phyloP scores from a whole-genome alignment of 2,888 invertebrate species.

The Atethmia centrago region DNA sequence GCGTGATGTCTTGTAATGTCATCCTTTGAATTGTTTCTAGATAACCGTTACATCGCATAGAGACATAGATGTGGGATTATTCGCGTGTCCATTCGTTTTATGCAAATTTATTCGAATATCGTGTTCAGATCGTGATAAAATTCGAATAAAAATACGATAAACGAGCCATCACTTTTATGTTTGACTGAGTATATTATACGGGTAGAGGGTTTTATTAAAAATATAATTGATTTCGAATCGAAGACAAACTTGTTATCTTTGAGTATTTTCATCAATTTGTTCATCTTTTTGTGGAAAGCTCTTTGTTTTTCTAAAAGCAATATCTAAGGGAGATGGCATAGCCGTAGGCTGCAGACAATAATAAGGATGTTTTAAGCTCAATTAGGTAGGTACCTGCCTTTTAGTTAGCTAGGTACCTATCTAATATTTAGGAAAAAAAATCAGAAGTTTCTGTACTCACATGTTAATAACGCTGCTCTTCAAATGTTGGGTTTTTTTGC shows the following conservation, averaged over 20 bases:
- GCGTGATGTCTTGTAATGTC: constrained; percentile 3
- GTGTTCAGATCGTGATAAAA: constrained; percentile 56
- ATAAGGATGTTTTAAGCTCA: constrained; percentile 19
- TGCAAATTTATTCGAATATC: constrained; percentile 62
- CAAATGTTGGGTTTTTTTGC: constrained; percentile 21
- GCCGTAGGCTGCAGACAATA: constrained; percentile 6
- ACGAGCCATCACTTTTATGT: constrained; percentile 52
- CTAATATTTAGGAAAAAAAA: constrained; percentile 7
- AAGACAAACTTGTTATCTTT: constrained; percentile 12
- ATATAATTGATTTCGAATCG: constrained; percentile 37
- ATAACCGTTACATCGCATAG: constrained; percentile 40
- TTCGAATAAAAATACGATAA: constrained; percentile 60
- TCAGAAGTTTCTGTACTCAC: constrained; percentile 55
- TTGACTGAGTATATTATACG: constrained; percentile 42
- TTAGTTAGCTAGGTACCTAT: constrained; percentile 3
- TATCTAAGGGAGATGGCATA: constrained; percentile 15
- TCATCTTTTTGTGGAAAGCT: constrained; percentile 4
- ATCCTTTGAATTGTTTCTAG: constrained; percentile 55
- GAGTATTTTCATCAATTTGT: constrained; percentile 15
- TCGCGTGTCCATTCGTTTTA: constrained; percentile 56
- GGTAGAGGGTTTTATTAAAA: constrained; percentile 38
- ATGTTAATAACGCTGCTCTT: constrained; percentile 51
- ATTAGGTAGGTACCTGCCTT: constrained; percentile 7
- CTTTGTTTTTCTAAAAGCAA: constrained; percentile 27
- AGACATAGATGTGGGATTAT: constrained; percentile 50